Conservation (phyloP, 2,888 invertebrate species). For the Meteorus cinctellus region DNA sequence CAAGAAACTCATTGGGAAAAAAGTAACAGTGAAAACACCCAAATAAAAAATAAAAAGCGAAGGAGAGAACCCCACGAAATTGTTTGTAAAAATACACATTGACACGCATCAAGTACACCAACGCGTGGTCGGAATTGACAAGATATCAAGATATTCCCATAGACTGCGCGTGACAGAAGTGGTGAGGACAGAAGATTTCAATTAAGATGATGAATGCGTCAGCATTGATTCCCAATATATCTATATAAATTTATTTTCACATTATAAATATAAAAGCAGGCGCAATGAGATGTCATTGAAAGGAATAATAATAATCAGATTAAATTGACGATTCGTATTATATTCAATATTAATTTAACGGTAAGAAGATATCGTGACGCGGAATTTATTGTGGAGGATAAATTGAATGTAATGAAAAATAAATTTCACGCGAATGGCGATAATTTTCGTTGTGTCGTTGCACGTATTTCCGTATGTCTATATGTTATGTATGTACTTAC, state of each 20-base stretch:
- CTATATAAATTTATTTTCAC: neutral
- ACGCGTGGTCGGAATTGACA: constrained; percentile 30
- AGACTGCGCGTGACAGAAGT: constrained; percentile 17
- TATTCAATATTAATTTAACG: too few relatives aligned
- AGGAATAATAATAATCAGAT: too few relatives aligned
- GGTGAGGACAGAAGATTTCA: constrained; percentile 8
- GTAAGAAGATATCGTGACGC: too few relatives aligned
- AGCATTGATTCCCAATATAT: constrained; percentile 24
- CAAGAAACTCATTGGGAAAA: neutral
- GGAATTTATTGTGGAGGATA: too few relatives aligned
- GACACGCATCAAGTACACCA: constrained; percentile 8
- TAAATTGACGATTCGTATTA: too few relatives aligned
- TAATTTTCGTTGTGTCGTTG: neutral
- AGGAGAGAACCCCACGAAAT: neutral
- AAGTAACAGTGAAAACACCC: neutral
- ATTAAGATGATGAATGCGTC: constrained; percentile 42
- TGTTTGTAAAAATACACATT: neutral
- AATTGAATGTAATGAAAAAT: too few relatives aligned
- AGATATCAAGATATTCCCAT: constrained; percentile 21
- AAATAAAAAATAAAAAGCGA: neutral
- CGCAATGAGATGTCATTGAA: too few relatives aligned
- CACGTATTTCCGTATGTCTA: neutral
- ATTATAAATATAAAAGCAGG: too few relatives aligned
- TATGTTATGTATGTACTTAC: constrained; percentile 15
- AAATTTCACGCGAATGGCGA: too few relatives aligned